Base-by-base conservation (phyloP, 2,797 vertebrate genomes). In the Rhinella marina region DNA sequence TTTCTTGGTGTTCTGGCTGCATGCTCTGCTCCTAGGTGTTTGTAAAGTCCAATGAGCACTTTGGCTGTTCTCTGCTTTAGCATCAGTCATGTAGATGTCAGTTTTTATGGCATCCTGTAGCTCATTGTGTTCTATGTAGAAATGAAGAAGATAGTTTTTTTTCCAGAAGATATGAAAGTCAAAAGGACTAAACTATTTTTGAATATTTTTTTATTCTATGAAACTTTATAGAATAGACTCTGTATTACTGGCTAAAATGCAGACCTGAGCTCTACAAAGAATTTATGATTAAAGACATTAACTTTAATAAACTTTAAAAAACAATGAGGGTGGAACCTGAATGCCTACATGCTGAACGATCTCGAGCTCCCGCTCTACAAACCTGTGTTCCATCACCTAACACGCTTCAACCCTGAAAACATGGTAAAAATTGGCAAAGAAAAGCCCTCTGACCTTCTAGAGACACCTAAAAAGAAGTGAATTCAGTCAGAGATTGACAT, bases 31-130 rank as follows among this genome's bases (percentile, higher is more conserved):
- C 61, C 81, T 84, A 88, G 81, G 73, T 88, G 81, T 79, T 88
- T 87, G 86, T 87, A 87, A 87, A 87, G 86, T 87, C 81, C 86
- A 87, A 77, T 83, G 86, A 83, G 81, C 52, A 66, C 73, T 87
- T 79, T 72, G 76, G 81, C 25, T 79, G 87, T 84, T 88, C 61
- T 57, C 52, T 61, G 61, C 61, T 73, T 70, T 52, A 41, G 48
- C 62, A 88, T 88, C 75, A 59, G 16, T 88, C 87, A 84, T 61
- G 64, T 29, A 68, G 29, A 48, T 88, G 87, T 88, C 87, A 88
- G 62, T 21, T 78, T 88, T 88, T 88, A 88, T 84, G 73, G 81
- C 62, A 56, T 88, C 62, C 81, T 78, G 32, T 70, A 84, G 62
- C 52, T 88, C 81, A 88, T 88, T 88, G 84, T 77, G 52, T 56